phyloP scores from a whole-genome alignment of 2,888 invertebrate genomes.

The Pachliopta kotzebuea region DNA sequence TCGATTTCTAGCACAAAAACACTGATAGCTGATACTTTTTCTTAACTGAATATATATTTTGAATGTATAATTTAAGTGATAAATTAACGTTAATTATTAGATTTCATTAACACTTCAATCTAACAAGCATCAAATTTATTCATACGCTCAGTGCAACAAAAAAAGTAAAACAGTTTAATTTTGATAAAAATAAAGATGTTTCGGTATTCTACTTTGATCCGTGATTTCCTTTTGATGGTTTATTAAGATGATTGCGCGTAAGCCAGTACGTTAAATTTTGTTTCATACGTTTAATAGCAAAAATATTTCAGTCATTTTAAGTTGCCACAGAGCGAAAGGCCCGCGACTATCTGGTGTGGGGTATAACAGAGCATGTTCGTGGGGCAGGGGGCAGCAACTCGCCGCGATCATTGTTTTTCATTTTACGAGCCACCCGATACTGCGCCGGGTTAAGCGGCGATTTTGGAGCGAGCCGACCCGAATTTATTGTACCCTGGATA shows the following conservation, averaged over 20 bases:
- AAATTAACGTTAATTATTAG: too few relatives aligned
- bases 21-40: too few relatives aligned
- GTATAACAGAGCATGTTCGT: neutral
- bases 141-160: too few relatives aligned
- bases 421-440: constrained; percentile 37
- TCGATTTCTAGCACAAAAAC: too few relatives aligned
- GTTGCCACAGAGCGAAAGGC: neutral
- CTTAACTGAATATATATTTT: too few relatives aligned
- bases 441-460: constrained; percentile 37
- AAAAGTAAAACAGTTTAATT: too few relatives aligned
- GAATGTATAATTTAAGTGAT: too few relatives aligned
- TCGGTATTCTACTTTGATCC: too few relatives aligned
- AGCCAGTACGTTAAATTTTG: neutral
- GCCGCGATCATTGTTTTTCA: constrained; percentile 34
- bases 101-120: too few relatives aligned
- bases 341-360: neutral
- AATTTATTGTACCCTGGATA: constrained; percentile 34
- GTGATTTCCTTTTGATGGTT: too few relatives aligned
- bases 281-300: neutral
- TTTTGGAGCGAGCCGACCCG: constrained; percentile 33
- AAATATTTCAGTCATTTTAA: neutral
- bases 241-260: neutral
- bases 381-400: neutral
- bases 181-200: too few relatives aligned
- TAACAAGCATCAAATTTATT: too few relatives aligned